Conservation (phyloP, 2,888 invertebrate species). For the Hydroisotoma schaefferi region DNA sequence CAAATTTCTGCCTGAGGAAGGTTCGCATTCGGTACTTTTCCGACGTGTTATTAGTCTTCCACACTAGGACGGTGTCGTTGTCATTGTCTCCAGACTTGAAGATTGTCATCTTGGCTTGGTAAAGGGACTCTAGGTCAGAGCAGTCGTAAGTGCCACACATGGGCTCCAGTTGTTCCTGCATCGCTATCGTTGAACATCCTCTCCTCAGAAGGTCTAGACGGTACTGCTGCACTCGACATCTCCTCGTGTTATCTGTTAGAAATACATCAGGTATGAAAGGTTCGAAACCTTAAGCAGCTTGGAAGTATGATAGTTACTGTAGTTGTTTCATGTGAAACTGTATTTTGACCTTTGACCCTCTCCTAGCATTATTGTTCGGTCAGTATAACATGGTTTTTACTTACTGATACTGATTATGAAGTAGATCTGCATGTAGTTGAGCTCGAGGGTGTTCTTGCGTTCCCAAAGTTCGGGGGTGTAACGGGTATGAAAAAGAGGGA, state of each 20-base stretch:
- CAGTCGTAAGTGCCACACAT: conserved; percentile 37
- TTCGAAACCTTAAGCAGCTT: no score
- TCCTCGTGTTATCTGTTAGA: conserved; percentile 18
- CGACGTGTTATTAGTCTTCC: conserved; percentile 24
- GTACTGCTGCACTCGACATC: conserved; percentile 38
- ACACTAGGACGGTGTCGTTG: conserved; percentile 33
- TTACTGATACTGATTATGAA: conserved; percentile 24
- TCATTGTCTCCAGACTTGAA: conserved; percentile 28
- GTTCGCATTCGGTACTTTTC: conserved; percentile 36
- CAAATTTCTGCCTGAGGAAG: conserved; percentile 36
- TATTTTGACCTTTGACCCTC: no score
- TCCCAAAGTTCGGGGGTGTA: conserved; percentile 22
- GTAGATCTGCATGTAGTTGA: conserved; percentile 39
- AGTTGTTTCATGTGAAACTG: no score
- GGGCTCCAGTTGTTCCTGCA: background rate
- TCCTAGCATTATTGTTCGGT: no score
- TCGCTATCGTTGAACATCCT: conserved; percentile 20
- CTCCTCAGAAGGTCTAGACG: conserved; percentile 16
- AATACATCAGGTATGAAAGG: background rate
- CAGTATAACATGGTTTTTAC: background rate
- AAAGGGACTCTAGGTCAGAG: conserved; percentile 30
- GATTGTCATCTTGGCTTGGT: conserved; percentile 32
- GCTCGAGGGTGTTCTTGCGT: conserved; percentile 17
- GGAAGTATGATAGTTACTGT: no score
- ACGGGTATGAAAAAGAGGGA: conserved; percentile 37